phyloP scores from a whole-genome alignment of 2,888 invertebrate species.

The Brachyopa scutellaris region DNA sequence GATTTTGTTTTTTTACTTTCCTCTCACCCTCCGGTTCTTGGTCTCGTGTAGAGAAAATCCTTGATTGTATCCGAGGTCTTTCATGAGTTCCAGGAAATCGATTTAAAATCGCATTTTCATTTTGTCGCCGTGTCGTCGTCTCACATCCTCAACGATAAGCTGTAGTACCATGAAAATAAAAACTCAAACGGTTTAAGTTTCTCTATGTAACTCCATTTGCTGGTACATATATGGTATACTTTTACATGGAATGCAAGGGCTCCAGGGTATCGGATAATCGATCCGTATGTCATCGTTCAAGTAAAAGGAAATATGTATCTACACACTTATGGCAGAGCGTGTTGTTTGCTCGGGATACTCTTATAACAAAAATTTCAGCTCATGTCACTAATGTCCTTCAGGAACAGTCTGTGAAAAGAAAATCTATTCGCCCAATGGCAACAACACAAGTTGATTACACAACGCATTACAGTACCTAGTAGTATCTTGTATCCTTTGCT shows the following conservation, averaged over 20 bases:
- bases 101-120: constrained; percentile 29
- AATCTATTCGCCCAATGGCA: background rate
- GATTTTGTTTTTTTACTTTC: too few relatives aligned
- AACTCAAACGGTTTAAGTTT: background rate
- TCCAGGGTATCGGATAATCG: too few relatives aligned
- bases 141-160: background rate
- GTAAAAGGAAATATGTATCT: too few relatives aligned
- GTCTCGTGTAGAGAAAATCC: background rate
- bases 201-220: too few relatives aligned
- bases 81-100: constrained; percentile 4
- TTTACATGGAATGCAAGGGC: too few relatives aligned
- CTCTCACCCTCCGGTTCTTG: too few relatives aligned
- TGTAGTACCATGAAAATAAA: background rate
- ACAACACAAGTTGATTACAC: constrained; percentile 18
- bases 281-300: too few relatives aligned
- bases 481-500: background rate
- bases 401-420: background rate
- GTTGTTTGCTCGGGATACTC: too few relatives aligned
- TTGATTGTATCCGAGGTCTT: constrained; percentile 12
- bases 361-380: too few relatives aligned
- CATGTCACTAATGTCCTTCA: background rate
- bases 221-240: too few relatives aligned
- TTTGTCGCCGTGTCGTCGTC: background rate
- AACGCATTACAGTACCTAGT: background rate
- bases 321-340: too few relatives aligned